These are phyloP conservation scores for Erpornis zantholeuca DNA, from an alignment of 2,113 vertebrate species.

Conservation along the genomic window DNA sequence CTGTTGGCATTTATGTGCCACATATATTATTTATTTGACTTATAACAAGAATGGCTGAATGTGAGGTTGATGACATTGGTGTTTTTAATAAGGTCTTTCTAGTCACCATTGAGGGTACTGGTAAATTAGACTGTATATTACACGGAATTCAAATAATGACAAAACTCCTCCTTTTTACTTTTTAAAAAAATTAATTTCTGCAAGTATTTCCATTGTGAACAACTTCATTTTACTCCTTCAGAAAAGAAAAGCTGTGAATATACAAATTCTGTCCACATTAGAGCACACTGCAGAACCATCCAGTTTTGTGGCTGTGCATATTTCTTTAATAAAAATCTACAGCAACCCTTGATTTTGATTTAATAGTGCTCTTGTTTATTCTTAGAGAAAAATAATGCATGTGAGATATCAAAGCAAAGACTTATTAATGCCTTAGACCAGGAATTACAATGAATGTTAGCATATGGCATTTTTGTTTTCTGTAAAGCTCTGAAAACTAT, in stretches of 20 bases:
- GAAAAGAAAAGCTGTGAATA: not conserved
- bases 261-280: not conserved
- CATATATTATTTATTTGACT: not conserved
- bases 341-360: not conserved
- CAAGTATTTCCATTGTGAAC: not conserved
- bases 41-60: not conserved
- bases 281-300: not conserved
- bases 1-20: not conserved
- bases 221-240: not conserved
- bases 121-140: not conserved
- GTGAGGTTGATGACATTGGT: not conserved
- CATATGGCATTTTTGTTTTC: not conserved
- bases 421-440: not conserved
- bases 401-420: not conserved
- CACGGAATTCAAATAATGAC: not conserved
- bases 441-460: not conserved
- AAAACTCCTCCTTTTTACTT: not conserved
- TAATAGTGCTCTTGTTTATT: not conserved
- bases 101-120: not conserved
- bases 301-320: not conserved
- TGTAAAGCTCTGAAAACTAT: not conserved
- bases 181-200: not conserved
- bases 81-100: not conserved
- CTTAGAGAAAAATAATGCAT: not conserved
- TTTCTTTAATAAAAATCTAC: not conserved